A percentile compares a stretch with the other conserved stretches of the same genome.
Conservation (phyloP, 2,888 invertebrate genomes). For the Malthinus flaveolus region DNA sequence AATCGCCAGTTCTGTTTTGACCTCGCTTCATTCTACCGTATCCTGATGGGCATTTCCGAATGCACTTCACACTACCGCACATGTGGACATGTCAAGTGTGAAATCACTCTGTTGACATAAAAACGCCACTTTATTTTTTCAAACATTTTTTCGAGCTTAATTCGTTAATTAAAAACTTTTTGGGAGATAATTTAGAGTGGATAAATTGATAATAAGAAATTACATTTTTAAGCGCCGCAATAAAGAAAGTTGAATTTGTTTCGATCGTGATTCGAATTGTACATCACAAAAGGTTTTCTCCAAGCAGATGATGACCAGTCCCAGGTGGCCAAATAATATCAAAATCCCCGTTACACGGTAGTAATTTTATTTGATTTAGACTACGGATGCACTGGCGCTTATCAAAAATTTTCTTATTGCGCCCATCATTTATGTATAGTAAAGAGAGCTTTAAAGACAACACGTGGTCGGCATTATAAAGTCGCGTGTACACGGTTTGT, state of each 20-base stretch:
- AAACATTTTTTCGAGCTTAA: slow-evolving; percentile 30
- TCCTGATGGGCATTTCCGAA: slow-evolving; percentile 44
- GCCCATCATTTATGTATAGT: background rate
- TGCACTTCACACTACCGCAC: slow-evolving; percentile 44
- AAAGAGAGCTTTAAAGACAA: slow-evolving; percentile 33
- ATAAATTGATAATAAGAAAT: background rate
- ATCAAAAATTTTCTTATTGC: slow-evolving; percentile 2
- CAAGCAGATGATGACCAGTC: slow-evolving; percentile 40
- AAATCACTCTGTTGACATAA: slow-evolving; percentile 43
- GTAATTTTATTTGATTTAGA: slow-evolving; percentile 22
- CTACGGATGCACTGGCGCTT: slow-evolving; percentile 15
- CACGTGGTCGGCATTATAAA: slow-evolving; percentile 43
- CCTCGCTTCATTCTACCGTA: slow-evolving; percentile 25
- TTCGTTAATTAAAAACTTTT: background rate
- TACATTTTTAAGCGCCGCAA: too few species aligned
- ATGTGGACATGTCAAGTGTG: slow-evolving; percentile 44
- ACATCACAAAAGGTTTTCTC: slow-evolving; percentile 28
- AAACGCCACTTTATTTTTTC: slow-evolving; percentile 35
- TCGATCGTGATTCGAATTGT: slow-evolving; percentile 30
- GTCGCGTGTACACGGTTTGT: slow-evolving; percentile 45
- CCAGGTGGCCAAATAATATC: slow-evolving; percentile 36
- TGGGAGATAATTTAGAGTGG: background rate
- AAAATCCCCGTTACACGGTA: slow-evolving; percentile 27
- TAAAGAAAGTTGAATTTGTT: slow-evolving; percentile 22
- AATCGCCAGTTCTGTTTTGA: slow-evolving; percentile 40